Evolutionary conservation across 2,113 vertebrate species (phyloP).

Genomic region (Cavia aperea): DNA sequence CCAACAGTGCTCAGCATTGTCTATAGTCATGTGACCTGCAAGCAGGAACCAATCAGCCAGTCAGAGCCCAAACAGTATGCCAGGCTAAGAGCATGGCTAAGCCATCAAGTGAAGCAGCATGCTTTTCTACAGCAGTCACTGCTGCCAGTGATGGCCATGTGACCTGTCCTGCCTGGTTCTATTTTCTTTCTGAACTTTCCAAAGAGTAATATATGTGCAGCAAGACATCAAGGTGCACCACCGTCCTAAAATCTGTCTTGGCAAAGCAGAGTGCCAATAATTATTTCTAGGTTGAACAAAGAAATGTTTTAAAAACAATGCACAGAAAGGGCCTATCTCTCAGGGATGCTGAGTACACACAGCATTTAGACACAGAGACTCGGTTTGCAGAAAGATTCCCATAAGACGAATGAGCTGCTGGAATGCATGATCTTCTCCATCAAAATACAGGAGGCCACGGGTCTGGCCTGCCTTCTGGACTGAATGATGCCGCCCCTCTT

Average conservation of each 20-base stretch:
- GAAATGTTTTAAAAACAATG: neutral
- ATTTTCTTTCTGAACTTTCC: neutral
- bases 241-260: neutral
- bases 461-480: conserved; percentile 32
- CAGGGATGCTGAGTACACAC: neutral
- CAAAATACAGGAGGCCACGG: neutral
- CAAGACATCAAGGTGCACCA: neutral
- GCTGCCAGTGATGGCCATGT: neutral
- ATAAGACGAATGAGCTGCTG: neutral
- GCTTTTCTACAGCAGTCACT: neutral
- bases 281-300: conserved; percentile 32
- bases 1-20: neutral
- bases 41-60: neutral
- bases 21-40: neutral
- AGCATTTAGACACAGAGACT: neutral
- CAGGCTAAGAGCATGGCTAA: neutral
- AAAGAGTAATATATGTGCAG: neutral
- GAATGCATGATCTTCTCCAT: neutral
- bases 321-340: neutral
- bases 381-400: conserved; percentile 19
- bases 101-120: neutral
- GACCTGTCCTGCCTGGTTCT: neutral
- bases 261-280: neutral
- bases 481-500: conserved; percentile 70
- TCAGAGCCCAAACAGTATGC: neutral